Base-by-base conservation (phyloP, 1,140 invertebrate genomes). In the Drosophila insularis region DNA sequence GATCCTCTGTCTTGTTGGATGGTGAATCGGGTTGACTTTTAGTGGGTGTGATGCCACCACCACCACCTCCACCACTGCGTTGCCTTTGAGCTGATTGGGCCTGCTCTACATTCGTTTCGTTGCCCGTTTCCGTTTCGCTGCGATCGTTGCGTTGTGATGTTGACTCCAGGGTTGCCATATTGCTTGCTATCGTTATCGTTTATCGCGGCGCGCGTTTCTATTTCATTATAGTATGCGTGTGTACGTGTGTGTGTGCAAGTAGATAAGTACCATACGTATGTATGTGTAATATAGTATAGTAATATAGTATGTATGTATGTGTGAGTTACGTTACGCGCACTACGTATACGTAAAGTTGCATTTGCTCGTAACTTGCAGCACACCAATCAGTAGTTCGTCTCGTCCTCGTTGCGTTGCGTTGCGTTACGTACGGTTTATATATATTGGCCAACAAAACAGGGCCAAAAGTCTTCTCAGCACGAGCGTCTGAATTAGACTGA, bases 401-500 rank as follows among this genome's bases (percentile, higher is more conserved):
- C 71, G 68, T 23, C 21, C 53, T 54, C 21, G 17, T 66, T 21
- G 60, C 54, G 40, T 67, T 35, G 39, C 62, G 59, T 21, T 31
- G 54, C 43, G 53, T 67, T 32, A 54, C 53, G 63, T 58, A 23
- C 32, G 46, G 32, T 69, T 27, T 40, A 61, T 63, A 61, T 63
- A 14, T 72, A 56, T 81, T 71, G 77, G 78, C 70, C 71, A 73
- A 60, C 71, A 85, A 80, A 82, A 50, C 84, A 78, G 82, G 86
- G 85, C 76, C 81, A 81, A 91, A 91, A 91, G 90, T 91, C 90
- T 91, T 91, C 89, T 91, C 90, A 91, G 90, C 90, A 91, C 90
- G 90, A 91, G 87, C 80, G 90, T 91, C 90, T 91, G 90, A 91
- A 91, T 91, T 91, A 91, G 90, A 91, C 90, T 91, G 90, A 91